These are phyloP conservation scores for Gastracanthus pulcherrimus DNA, from an alignment of 2,888 invertebrate genomes.

Conservation along the genomic window DNA sequence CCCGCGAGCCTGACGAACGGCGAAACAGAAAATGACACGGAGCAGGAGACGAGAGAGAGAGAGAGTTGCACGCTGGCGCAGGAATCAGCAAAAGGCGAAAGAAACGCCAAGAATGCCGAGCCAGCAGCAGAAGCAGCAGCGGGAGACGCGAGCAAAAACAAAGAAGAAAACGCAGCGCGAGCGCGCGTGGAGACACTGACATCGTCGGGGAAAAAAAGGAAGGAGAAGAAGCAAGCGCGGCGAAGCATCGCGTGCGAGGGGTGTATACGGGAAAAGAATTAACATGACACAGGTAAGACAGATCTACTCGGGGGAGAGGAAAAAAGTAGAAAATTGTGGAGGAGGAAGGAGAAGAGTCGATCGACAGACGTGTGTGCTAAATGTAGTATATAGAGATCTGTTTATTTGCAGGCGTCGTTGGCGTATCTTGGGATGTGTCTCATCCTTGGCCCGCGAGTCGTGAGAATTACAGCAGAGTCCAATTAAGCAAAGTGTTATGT, in stretches of 20 bases:
- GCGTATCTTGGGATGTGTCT: too few relatives aligned
- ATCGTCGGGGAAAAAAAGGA: not conserved
- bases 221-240: not conserved
- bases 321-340: not conserved
- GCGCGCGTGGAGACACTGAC: not conserved
- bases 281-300: slow-evolving; percentile 15
- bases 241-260: not conserved
- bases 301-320: not conserved
- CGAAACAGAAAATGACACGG: slow-evolving; percentile 23
- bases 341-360: not conserved
- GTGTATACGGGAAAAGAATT: slow-evolving; percentile 1
- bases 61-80: not conserved
- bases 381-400: not conserved
- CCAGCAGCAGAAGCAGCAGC: not conserved
- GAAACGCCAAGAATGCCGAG: slow-evolving; percentile 15
- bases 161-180: not conserved
- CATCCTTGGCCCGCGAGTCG: too few relatives aligned
- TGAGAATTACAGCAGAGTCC: not conserved
- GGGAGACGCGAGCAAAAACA: not conserved
- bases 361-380: not conserved
- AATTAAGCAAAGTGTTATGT: slow-evolving; percentile 6
- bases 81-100: slow-evolving; percentile 28
- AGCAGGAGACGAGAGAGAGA: not conserved
- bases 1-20: not conserved
- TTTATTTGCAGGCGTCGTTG: not conserved